These are phyloP conservation scores for Caracal caracal DNA, from an alignment of 2,113 vertebrate species.

Conservation along the genomic window DNA sequence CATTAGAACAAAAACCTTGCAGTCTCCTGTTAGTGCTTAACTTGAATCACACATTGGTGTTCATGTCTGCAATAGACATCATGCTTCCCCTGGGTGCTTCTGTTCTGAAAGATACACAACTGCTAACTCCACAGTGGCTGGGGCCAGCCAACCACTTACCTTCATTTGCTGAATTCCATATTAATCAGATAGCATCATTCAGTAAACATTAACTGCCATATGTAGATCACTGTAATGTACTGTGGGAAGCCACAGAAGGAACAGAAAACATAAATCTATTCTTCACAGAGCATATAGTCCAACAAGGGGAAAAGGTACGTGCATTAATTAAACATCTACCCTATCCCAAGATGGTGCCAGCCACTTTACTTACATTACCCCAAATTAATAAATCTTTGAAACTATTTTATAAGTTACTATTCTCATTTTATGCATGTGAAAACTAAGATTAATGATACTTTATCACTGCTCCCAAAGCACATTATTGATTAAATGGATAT, in stretches of 20 bases:
- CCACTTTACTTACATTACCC: neutral
- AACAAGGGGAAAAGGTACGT: neutral
- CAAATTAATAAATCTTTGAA: neutral
- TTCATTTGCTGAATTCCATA: slow-evolving; percentile 2
- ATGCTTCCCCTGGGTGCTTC: neutral
- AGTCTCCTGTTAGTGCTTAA: slow-evolving; percentile 32
- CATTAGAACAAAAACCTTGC: slow-evolving; percentile 59
- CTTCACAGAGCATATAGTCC: neutral
- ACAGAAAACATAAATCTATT: neutral
- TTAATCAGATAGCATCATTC: neutral
- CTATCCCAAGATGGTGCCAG: neutral
- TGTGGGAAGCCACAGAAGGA: neutral
- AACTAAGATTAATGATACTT: neutral
- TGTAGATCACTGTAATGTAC: neutral
- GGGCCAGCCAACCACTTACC: neutral
- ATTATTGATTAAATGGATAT: neutral
- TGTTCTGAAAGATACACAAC: neutral
- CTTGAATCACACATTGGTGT: neutral
- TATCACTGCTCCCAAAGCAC: neutral
- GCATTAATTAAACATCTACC: neutral
- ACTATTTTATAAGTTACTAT: neutral
- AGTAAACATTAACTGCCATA: neutral
- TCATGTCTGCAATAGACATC: neutral
- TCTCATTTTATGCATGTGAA: neutral
- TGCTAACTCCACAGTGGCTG: neutral